phyloP scores from a whole-genome alignment of 2,797 vertebrate genomes.

The Microhierax caerulescens region DNA sequence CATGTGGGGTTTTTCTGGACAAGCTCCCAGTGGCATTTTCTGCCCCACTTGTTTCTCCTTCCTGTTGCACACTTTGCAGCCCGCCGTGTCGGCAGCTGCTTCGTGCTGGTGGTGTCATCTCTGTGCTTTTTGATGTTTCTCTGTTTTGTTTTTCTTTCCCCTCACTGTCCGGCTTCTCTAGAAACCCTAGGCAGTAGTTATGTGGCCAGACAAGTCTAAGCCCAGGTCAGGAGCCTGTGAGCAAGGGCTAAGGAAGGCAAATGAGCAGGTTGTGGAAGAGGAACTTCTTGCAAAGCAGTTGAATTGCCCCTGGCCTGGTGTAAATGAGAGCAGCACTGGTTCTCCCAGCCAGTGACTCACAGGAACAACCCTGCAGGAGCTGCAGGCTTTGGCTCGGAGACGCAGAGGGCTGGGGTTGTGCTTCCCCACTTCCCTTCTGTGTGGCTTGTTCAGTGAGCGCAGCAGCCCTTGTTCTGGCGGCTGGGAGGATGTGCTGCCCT shows the following conservation, averaged over 20 bases:
- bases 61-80: accelerated
- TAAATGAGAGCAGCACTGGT: not conserved
- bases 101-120: not conserved
- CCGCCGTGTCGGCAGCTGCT: accelerated
- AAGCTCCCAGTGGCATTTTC: not conserved
- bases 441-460: not conserved
- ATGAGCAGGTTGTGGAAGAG: slow-evolving; percentile 18
- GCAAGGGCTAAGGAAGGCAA: slow-evolving; percentile 49
- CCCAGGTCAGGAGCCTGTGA: slow-evolving; percentile 7
- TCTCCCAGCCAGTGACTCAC: slow-evolving; percentile 34
- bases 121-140: not conserved
- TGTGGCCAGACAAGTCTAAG: not conserved
- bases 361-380: not conserved
- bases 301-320: slow-evolving; percentile 10
- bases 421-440: not conserved
- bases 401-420: not conserved
- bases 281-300: not conserved
- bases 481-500: slow-evolving; percentile 46
- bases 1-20: accelerated
- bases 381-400: not conserved
- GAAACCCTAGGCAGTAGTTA: not conserved
- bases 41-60: not conserved
- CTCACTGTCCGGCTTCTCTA: not conserved
- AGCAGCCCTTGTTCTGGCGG: not conserved
- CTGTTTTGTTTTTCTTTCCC: not conserved